Percentiles rank a stretch among this genome's conserved stretches.
phyloP scores from a whole-genome alignment of 2,797 vertebrate genomes.

The Peromyscus attwateri region DNA sequence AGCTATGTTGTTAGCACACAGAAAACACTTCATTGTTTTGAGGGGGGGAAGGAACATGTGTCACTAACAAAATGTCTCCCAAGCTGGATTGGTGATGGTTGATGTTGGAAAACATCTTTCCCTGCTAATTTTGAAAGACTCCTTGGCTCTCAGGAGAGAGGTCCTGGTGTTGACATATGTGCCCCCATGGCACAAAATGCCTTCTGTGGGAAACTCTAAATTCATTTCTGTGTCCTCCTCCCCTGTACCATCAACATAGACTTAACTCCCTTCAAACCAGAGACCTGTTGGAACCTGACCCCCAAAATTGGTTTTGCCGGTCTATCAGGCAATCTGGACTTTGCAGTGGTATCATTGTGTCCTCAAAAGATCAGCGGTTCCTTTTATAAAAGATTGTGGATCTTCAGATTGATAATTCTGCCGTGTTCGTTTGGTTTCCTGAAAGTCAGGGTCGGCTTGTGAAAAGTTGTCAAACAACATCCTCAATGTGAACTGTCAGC shows the following conservation, averaged over 20 bases:
- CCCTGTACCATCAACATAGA: slow-evolving; percentile 68
- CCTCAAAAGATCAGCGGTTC: slow-evolving; percentile 72
- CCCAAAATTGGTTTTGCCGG: slow-evolving; percentile 9
- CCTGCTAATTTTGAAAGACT: slow-evolving; percentile 81
- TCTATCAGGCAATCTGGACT: slow-evolving; percentile 64
- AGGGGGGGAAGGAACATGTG: slow-evolving; percentile 80
- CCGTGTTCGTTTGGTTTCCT: slow-evolving; percentile 74
- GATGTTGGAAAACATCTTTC: slow-evolving; percentile 69
- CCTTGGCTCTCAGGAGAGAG: slow-evolving; percentile 77
- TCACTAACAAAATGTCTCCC: slow-evolving; percentile 85
- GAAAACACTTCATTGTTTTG: slow-evolving; percentile 88
- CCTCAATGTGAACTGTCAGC: slow-evolving; percentile 88
- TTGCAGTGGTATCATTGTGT: slow-evolving; percentile 36
- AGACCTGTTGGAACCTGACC: slow-evolving; percentile 66
- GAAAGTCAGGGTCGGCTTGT: slow-evolving; percentile 88
- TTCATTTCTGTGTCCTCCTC: slow-evolving; percentile 4
- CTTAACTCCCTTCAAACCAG: slow-evolving; percentile 80
- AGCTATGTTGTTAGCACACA: slow-evolving; percentile 91
- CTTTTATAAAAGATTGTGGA: slow-evolving; percentile 80
- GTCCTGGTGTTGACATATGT: slow-evolving; percentile 65
- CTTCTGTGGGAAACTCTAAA: slow-evolving; percentile 56
- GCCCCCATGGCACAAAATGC: slow-evolving; percentile 73
- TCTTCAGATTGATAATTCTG: slow-evolving; percentile 81
- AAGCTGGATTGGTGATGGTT: slow-evolving; percentile 72
- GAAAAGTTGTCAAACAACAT: slow-evolving; percentile 89